Evolutionary conservation across 64 coral and sea anemone genomes (phyloP), one percentile per base, ranked within the genome.

Genomic region (Montipora capricornis): DNA sequence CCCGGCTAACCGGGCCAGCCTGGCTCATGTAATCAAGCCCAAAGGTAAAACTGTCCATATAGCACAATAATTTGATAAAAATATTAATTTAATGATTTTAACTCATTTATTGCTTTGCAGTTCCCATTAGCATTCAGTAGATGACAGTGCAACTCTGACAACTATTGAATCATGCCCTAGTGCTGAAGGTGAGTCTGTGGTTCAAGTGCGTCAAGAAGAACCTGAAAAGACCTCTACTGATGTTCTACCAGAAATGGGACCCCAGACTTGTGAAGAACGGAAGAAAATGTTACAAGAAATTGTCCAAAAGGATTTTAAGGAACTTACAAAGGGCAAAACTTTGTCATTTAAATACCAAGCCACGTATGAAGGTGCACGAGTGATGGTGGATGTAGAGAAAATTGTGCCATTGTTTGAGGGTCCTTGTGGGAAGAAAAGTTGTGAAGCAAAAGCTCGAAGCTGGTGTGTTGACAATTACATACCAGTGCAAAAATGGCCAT

Each of bases 371-470:
- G 76, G 48, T 79, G 76, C 47, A 17, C 44, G 81, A 77, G 44
- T 87, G 57, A 81, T 93, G 6, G 74, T 77, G 19, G 83, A 87
- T 29, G 78, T 94, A 44, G 50, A 77, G 60, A 60, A 88, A 73
- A 51, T 94, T 37, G 4, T 88, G 59, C 76, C 80, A 74, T 76
- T 94, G 53, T 94, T 94, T 82, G 47, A 88, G n/a, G 80, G 66
- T 68, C 77, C 77, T 24, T 94, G 92, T 73, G 17, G 52, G 49
- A 60, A 74, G 48, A 44, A 51, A 80, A 58, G 37, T 51, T 82
- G 86, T 69, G 19, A 22, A 75, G 14, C 60, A 64, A 73, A 94
- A 89, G 74, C 15, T 84, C 0, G 68, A 90, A 68, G 87, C 29
- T 95, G 87, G 93, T 95, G 93, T 95, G 16, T 29, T 84, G 51